Evolutionary conservation across 2,797 vertebrate species (phyloP).

Genomic region (Peromyscus eremicus): DNA sequence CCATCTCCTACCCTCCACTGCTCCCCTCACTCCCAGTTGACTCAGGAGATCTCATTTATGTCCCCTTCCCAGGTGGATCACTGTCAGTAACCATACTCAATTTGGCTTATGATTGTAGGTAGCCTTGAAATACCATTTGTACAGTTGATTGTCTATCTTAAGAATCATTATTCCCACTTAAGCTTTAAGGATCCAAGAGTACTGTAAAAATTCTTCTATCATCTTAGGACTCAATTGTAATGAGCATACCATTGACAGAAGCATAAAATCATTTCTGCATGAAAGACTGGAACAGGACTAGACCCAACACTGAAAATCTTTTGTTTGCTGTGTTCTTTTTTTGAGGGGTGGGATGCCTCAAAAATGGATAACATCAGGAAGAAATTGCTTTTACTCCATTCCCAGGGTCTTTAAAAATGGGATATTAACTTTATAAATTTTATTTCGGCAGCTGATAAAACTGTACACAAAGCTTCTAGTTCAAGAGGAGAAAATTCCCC

Average conservation of each 20-base stretch:
- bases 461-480: background rate
- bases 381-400: conserved; percentile 7
- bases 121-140: conserved; percentile 3
- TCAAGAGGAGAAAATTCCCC: background rate
- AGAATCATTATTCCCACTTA: conserved; percentile 6
- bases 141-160: conserved; percentile 7
- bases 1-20: too few relatives aligned
- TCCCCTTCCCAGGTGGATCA: background rate
- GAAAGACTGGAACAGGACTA: conserved; percentile 43
- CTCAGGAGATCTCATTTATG: too few relatives aligned
- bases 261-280: conserved; percentile 7
- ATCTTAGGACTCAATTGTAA: background rate
- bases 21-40: too few relatives aligned
- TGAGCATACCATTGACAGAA: background rate
- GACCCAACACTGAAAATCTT: background rate
- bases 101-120: conserved; percentile 19
- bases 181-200: conserved; percentile 8
- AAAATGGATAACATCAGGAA: conserved; percentile 10
- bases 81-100: background rate
- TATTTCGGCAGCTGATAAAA: background rate
- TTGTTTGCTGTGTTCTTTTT: background rate
- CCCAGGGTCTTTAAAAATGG: conserved; percentile 11
- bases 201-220: background rate
- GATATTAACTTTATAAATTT: conserved; percentile 52
- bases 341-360: background rate